Evolutionary conservation across 2,797 vertebrate genomes (phyloP).

Genomic region (Coregonus ussuriensis): DNA sequence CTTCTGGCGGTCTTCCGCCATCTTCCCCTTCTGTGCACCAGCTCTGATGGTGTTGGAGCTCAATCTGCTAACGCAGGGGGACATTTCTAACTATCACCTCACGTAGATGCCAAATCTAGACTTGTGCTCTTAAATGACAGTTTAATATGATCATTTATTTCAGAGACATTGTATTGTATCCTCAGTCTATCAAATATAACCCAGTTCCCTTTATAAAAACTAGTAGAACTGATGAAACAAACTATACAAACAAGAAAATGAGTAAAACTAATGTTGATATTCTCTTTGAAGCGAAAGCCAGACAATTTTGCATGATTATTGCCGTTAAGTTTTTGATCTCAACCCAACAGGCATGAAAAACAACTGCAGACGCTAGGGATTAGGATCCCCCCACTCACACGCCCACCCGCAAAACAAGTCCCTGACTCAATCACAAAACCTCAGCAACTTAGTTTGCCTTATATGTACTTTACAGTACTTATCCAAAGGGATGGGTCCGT

Average conservation of each 20-base stretch:
- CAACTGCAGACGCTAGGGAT: constrained; percentile 74
- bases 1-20: not conserved
- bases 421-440: constrained; percentile 75
- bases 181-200: not conserved
- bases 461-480: constrained; percentile 41
- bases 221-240: constrained; percentile 48
- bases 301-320: constrained; percentile 67
- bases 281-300: constrained; percentile 72
- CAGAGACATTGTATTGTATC: too few species aligned
- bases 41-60: not conserved
- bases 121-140: too few species aligned
- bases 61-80: not conserved
- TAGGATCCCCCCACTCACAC: constrained; percentile 69
- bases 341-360: constrained; percentile 72
- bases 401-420: constrained; percentile 74
- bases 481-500: constrained; percentile 53
- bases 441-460: constrained; percentile 73
- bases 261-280: constrained; percentile 66
- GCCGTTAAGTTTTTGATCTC: constrained; percentile 74
- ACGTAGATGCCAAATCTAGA: too few species aligned
- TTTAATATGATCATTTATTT: too few species aligned
- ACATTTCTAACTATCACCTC: too few species aligned
- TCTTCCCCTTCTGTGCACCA: not conserved
- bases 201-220: not conserved
- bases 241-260: constrained; percentile 60